Evolutionary conservation across 2,113 vertebrate species (phyloP).

Genomic region (Holacanthus passer): DNA sequence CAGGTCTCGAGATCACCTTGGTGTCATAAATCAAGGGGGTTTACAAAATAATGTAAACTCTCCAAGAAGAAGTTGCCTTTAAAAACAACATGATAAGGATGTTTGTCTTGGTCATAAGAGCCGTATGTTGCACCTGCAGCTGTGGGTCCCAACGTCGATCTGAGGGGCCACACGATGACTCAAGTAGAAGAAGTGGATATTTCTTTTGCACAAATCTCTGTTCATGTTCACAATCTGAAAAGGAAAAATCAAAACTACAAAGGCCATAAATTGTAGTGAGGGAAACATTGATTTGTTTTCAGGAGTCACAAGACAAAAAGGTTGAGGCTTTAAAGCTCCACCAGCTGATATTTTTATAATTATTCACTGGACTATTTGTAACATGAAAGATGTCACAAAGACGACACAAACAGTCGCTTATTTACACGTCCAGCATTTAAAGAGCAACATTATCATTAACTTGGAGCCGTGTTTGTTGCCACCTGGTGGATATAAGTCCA

Average conservation of each 20-base stretch:
- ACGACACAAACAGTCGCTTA: no score
- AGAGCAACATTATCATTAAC: no score
- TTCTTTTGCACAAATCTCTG: neutral
- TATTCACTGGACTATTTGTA: neutral
- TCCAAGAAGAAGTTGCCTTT: neutral
- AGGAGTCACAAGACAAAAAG: neutral
- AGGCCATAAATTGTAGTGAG: neutral
- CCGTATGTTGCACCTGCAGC: slow-evolving; percentile 21
- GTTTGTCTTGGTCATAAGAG: neutral
- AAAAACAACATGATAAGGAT: neutral
- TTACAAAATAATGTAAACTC: slow-evolving; percentile 18
- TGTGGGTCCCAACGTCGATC: neutral
- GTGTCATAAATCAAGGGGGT: slow-evolving; percentile 1
- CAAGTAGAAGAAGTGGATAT: neutral
- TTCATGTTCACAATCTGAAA: neutral
- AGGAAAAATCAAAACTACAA: neutral
- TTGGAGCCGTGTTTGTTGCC: neutral
- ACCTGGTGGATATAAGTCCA: neutral
- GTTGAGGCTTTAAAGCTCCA: neutral
- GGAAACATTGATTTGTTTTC: neutral
- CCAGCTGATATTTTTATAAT: neutral
- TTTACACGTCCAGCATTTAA: neutral
- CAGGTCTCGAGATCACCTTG: slow-evolving; percentile 27
- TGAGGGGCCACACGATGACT: neutral
- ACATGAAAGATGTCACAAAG: no score